phyloP scores from a whole-genome alignment of 2,888 invertebrate species.

The Lumbricus terrestris region DNA sequence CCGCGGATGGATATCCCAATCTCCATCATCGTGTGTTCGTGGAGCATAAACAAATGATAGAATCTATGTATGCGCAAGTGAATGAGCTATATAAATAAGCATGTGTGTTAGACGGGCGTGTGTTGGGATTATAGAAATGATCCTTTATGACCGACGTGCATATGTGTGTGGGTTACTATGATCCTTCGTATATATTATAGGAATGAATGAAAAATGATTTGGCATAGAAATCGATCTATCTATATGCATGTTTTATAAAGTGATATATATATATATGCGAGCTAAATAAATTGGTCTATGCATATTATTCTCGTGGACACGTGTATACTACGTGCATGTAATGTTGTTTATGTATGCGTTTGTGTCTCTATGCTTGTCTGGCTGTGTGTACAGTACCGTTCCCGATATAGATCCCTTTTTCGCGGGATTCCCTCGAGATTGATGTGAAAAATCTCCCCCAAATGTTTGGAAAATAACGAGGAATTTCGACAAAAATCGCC shows the following conservation, averaged over 20 bases:
- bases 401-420: no score
- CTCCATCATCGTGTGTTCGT: neutral
- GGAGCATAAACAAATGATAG: neutral
- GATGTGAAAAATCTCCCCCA: no score
- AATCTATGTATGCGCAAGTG: neutral
- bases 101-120: neutral
- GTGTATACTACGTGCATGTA: no score
- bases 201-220: no score
- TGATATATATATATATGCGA: neutral
- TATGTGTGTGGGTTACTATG: neutral
- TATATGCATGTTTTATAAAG: no score
- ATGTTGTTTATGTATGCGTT: no score
- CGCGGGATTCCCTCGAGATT: no score
- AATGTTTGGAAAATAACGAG: no score
- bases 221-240: neutral
- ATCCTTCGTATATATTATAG: no score
- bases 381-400: no score
- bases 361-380: no score
- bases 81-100: neutral
- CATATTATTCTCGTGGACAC: neutral
- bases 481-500: no score
- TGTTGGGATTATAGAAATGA: neutral
- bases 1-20: neutral
- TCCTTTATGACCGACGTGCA: neutral
- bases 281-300: neutral